phyloP scores from a whole-genome alignment of 2,797 vertebrate genomes.

The Ptychadena robeensis region DNA sequence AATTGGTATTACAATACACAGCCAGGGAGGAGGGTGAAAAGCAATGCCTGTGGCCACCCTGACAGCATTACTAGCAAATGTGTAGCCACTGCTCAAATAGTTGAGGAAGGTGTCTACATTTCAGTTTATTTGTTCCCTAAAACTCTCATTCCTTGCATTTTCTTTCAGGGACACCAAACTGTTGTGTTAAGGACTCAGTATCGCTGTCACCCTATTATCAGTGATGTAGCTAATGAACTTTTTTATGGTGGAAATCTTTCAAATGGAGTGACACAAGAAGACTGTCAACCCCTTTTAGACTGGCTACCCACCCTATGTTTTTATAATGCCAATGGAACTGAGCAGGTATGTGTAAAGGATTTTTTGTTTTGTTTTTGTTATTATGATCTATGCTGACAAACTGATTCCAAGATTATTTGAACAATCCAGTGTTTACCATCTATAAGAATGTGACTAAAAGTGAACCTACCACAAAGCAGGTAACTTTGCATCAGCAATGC shows the following conservation, averaged over 20 bases:
- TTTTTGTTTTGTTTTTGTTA: neutral
- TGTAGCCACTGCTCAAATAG: too few relatives aligned
- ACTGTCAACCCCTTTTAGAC: conserved; percentile 70
- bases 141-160: neutral
- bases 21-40: too few relatives aligned
- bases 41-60: too few relatives aligned
- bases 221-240: conserved; percentile 74
- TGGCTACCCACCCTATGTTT: conserved; percentile 82
- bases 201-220: conserved; percentile 79
- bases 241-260: conserved; percentile 74
- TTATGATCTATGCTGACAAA: neutral
- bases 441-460: neutral
- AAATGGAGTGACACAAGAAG: conserved; percentile 71
- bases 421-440: neutral
- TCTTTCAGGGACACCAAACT: conserved; percentile 72
- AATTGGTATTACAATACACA: too few relatives aligned
- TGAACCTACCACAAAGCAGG: too few relatives aligned
- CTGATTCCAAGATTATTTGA: neutral
- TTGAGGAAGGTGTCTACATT: too few relatives aligned
- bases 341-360: conserved; percentile 69
- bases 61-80: too few relatives aligned
- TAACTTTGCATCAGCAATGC: too few relatives aligned
- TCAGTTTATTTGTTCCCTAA: neutral
- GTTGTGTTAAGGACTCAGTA: conserved; percentile 77
- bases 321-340: conserved; percentile 73